Evolutionary conservation across 2,113 vertebrate genomes (phyloP).

Genomic region (Hiodon alosoides): DNA sequence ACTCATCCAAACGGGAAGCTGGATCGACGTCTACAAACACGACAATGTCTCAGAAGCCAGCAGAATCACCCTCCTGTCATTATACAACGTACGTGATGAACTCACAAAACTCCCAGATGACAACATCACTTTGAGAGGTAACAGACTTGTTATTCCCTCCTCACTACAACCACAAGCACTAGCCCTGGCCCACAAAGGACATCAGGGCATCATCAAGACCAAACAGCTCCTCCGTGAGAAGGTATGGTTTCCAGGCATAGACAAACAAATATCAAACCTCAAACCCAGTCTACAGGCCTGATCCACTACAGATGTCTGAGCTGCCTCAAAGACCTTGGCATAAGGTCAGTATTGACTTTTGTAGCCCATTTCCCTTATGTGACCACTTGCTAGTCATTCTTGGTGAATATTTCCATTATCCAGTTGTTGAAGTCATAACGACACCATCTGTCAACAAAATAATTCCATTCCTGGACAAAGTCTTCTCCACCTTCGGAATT

Average conservation of each 20-base stretch:
- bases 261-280: no score
- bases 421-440: no score
- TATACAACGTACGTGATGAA: slow-evolving; percentile 8
- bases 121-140: slow-evolving; percentile 5
- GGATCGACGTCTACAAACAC: neutral
- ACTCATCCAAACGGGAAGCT: neutral
- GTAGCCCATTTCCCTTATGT: no score
- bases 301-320: no score
- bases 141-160: slow-evolving; percentile 2
- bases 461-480: no score
- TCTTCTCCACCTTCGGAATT: no score
- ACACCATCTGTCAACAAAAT: no score
- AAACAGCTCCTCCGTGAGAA: neutral
- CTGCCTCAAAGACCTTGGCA: no score
- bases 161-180: neutral
- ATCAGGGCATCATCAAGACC: slow-evolving; percentile 4
- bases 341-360: no score
- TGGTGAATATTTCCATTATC: no score
- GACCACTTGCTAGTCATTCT: no score
- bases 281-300: no score
- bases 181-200: slow-evolving; percentile 1
- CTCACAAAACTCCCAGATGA: slow-evolving; percentile 4
- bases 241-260: neutral
- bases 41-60: slow-evolving; percentile 1
- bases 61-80: neutral